Evolutionary conservation across 2,113 vertebrate genomes (phyloP).

Genomic region (Anguilla rostrata): DNA sequence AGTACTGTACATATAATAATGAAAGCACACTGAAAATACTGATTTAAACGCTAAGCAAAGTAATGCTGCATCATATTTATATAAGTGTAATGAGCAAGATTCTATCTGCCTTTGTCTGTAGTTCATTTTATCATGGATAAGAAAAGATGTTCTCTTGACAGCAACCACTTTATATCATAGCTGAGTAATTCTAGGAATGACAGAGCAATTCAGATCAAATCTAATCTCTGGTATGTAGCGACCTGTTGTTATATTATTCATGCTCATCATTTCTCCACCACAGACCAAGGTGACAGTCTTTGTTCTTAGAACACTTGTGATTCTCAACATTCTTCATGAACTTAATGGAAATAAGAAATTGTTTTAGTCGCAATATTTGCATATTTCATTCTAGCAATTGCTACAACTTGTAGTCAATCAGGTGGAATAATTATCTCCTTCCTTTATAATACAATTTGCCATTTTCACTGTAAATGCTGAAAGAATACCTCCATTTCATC

Average conservation of each 20-base stretch:
- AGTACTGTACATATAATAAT: not conserved
- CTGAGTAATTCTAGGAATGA: conserved; percentile 16
- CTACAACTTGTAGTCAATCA: not conserved
- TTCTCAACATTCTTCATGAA: not conserved
- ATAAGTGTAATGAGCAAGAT: not conserved
- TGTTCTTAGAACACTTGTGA: not conserved
- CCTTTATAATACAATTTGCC: not conserved
- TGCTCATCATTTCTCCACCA: not conserved
- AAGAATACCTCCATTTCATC: not conserved
- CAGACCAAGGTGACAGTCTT: not conserved
- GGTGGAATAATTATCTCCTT: not conserved
- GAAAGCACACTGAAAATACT: not conserved
- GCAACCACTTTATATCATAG: not conserved
- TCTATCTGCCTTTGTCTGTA: not conserved
- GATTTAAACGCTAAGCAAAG: not conserved
- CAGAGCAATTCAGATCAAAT: conserved; percentile 19
- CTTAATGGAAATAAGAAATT: not conserved
- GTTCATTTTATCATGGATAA: conserved; percentile 20
- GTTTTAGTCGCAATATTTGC: not conserved
- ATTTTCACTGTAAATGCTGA: not conserved
- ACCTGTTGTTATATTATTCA: not conserved
- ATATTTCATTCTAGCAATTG: not conserved
- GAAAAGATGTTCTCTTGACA: not conserved
- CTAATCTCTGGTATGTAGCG: conserved; percentile 6
- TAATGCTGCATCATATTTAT: conserved; percentile 21